Base-by-base conservation (phyloP, 2,888 invertebrate species). In the Perizoma affinitatum region DNA sequence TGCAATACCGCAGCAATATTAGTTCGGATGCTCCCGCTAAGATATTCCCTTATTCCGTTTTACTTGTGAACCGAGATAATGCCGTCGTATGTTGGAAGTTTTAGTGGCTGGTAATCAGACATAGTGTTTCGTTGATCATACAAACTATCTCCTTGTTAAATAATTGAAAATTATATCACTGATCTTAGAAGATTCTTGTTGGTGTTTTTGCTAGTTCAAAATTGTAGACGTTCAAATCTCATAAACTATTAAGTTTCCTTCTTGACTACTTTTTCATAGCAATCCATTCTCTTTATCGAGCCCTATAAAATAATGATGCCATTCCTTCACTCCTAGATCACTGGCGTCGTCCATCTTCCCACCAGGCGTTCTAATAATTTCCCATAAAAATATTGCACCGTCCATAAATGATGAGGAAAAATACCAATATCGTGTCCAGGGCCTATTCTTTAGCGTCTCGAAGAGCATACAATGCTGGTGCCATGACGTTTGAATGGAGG, bases 401-500 rank as follows among this genome's bases (percentile, higher is more conserved):
- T 53, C 70, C 67, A 56, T 63, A 61, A 62, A 62, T 44, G 62
- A 62, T 51, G 62, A 65, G 68, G 64, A 71, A 71, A 79, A 78
- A 76, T 76, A 74, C 75, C 79, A 75, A 79, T 78, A 80, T 78
- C 76, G 69, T 75, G 77, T 75, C 73, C 72, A 43, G 54, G 54
- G 65, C 69, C 69, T 73, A 72, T 72, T 70, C 72, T 67, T 67
- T 63, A 62, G 68, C 73, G 70, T 57, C 54, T 51, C 58, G 54
- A 65, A 74, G 85, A 85, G 76, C 75, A 76, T 80, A 90, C 90
- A 90, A 90, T 90, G 84, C 82, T 65, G 62, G 48, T 63, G 40
- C 63, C 47, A 63, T 86, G 92, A 92, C 92, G 87, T 87, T 87
- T 92, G 77, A 91, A 92, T 92, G 86, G 91, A 75, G 80, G 72